Base-by-base conservation (phyloP, 2,113 vertebrate species). In the Tachycineta bicolor region DNA sequence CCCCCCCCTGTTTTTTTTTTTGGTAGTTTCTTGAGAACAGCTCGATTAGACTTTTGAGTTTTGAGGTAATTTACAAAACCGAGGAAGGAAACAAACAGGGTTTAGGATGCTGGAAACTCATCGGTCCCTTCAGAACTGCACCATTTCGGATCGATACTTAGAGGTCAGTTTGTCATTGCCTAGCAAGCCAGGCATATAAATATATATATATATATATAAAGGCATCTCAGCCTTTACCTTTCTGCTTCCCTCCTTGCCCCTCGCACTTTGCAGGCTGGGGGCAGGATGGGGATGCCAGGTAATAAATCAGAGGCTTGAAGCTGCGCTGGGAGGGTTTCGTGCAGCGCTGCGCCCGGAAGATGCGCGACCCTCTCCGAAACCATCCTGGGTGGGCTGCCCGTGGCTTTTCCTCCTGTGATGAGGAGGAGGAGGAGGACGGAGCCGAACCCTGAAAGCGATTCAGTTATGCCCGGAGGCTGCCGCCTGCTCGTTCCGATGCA, bases 101-200 rank as follows among this genome's bases (percentile, higher is more conserved):
- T 22, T 90, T 33, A n/a, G 83, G 73, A 81, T 92, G 80, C 89
- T 83, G 88, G 53, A 76, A 80, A 85, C 44, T 41, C 92, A 53
- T 84, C 41, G 31, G 91, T 91, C 29, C 62, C 81, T 94, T 76
- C 64, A 14, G 28, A 93, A 75, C 93, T 84, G 93, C 94, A 96
- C 76, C 93, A 18, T 86, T 90, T 67, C 39, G 0, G 90, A 95
- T 97, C 93, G 2, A 96, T 97, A 90, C 69, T 64, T 71, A 25
- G 90, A 97, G 93, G 94, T 95, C 93, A 74, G 5, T 90, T 86
- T 68, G 93, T 96, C 92, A 96, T 96, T 97, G 93, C 68, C 7
- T n/a, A 89, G 91, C 21, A 1, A 39, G 64, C 37, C 37, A 37
- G 37, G 37, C 37, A 37, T 37, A 37, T 37, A 37, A 10, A 37